Evolutionary conservation across 2,113 vertebrate species (phyloP).

Genomic region (Pleuronectes platessa): DNA sequence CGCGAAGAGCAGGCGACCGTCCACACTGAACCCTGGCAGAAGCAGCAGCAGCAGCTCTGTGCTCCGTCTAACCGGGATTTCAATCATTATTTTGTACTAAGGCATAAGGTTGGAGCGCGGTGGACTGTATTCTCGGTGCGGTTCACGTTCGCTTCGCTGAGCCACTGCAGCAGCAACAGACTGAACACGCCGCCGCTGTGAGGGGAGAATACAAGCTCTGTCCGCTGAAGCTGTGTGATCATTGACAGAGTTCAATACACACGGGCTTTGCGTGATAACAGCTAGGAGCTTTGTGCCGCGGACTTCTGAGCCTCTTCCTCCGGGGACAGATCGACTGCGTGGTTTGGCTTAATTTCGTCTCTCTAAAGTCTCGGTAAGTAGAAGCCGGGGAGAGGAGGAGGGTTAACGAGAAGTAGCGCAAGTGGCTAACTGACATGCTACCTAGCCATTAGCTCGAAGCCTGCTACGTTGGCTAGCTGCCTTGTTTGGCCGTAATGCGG

Average conservation of each 20-base stretch:
- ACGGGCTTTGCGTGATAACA: constrained; percentile 60
- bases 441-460: constrained; percentile 59
- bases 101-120: background rate
- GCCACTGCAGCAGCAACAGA: constrained; percentile 58
- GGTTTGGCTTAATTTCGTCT: constrained; percentile 3
- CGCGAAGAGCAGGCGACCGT: constrained; percentile 45
- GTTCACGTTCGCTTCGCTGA: constrained; percentile 30
- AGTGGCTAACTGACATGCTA: constrained; percentile 65
- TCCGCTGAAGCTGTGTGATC: constrained; percentile 79
- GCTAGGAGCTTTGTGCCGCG: constrained; percentile 2
- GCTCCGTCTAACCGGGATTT: constrained; percentile 9
- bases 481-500: constrained; percentile 63
- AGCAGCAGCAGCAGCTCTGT: background rate
- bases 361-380: constrained; percentile 55
- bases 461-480: constrained; percentile 60
- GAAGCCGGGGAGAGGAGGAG: background rate
- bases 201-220: constrained; percentile 69
- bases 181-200: constrained; percentile 55
- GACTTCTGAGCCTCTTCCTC: background rate
- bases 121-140: constrained; percentile 29
- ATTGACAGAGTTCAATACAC: constrained; percentile 84
- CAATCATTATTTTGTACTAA: background rate
- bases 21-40: constrained; percentile 28
- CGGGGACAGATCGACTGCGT: background rate
- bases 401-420: constrained; percentile 37